A percentile compares a stretch with the other conserved stretches of the same genome.
Conservation (phyloP, 2,797 vertebrate genomes). For the Centroberyx gerrardi region DNA sequence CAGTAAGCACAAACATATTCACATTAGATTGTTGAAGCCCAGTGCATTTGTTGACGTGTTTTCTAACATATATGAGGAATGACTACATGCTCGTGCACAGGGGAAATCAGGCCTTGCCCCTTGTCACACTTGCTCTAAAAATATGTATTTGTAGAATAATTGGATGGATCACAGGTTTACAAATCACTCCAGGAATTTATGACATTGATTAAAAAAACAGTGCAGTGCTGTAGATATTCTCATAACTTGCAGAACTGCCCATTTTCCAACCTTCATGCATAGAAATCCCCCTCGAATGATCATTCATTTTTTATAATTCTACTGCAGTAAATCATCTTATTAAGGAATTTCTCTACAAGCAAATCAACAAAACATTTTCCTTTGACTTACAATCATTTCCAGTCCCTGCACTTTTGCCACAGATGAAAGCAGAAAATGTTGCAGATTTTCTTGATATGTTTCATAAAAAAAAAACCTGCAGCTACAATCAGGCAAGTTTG, state of each 20-base stretch:
- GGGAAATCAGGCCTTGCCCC: constrained; percentile 9
- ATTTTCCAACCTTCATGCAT: background rate
- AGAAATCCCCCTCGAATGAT: background rate
- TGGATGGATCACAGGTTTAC: background rate
- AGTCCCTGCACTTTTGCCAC: background rate
- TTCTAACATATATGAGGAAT: background rate
- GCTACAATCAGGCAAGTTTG: constrained; percentile 5
- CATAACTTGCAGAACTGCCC: background rate
- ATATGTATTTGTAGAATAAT: constrained; percentile 28
- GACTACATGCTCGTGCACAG: background rate
- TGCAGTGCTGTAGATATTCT: background rate
- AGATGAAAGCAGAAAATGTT: background rate
- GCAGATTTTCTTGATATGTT: background rate
- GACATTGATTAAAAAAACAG: constrained; percentile 3
- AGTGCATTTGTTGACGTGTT: constrained; percentile 5
- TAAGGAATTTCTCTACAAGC: background rate
- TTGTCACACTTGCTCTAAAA: background rate
- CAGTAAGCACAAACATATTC: background rate
- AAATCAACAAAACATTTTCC: constrained; percentile 14
- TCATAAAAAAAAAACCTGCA: background rate
- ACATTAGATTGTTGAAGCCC: background rate
- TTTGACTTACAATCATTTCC: constrained; percentile 20
- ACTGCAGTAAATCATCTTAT: constrained; percentile 1
- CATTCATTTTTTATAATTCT: constrained; percentile 2
- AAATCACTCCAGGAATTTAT: background rate